Percentiles rank a stretch among this genome's conserved stretches.
Evolutionary conservation across 1,140 invertebrate species (phyloP).

Genomic region (Riptortus pedestris): DNA sequence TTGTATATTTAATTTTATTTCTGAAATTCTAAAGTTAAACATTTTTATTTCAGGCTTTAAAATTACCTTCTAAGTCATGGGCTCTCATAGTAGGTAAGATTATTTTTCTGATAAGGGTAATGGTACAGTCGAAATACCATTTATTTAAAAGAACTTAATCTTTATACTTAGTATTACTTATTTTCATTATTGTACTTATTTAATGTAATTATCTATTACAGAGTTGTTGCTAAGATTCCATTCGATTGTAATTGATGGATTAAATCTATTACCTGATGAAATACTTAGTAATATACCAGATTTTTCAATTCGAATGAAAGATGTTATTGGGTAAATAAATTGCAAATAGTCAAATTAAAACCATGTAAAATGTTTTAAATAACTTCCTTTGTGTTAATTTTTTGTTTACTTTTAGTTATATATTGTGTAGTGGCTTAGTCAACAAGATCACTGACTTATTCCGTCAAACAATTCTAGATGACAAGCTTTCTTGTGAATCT

Average conservation of each 20-base stretch:
- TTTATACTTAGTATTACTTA: too few relatives aligned
- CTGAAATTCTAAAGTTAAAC: too few relatives aligned
- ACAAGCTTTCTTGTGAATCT: background rate
- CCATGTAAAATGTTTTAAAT: too few relatives aligned
- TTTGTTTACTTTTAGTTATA: background rate
- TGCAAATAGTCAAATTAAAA: background rate
- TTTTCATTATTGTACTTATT: background rate
- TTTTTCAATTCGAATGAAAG: slow-evolving; percentile 2
- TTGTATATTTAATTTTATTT: too few relatives aligned
- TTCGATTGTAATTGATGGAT: background rate
- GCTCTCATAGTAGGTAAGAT: background rate
- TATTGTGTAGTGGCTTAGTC: background rate
- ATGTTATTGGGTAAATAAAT: background rate
- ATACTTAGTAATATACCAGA: background rate
- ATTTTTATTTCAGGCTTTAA: background rate
- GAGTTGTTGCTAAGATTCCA: background rate
- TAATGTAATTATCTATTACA: too few relatives aligned
- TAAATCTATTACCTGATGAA: slow-evolving; percentile 32
- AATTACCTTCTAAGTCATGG: background rate
- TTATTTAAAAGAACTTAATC: too few relatives aligned
- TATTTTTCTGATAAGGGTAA: background rate
- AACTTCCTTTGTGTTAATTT: too few relatives aligned
- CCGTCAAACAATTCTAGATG: background rate
- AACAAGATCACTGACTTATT: background rate
- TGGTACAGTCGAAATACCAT: too few relatives aligned